These are phyloP conservation scores for Corythornis vintsioides DNA, from an alignment of 2,113 vertebrate species.

Conservation along the genomic window DNA sequence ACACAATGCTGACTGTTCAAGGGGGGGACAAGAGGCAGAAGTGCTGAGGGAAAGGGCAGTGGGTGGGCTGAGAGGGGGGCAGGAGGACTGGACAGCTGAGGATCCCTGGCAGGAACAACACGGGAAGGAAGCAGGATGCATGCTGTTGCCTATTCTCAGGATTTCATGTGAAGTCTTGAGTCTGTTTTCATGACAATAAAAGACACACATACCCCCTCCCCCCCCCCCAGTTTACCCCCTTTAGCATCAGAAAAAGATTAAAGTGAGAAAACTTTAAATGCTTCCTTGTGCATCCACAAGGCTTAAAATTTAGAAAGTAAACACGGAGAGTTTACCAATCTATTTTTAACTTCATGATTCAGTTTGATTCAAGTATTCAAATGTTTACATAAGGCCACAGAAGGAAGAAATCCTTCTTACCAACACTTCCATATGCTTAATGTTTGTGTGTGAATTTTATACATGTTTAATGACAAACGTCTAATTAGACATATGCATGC, in stretches of 20 bases:
- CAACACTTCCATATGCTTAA: background rate
- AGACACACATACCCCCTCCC: background rate
- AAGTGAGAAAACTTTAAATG: conserved; percentile 20
- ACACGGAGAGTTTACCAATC: background rate
- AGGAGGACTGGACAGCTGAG: background rate
- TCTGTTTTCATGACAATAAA: conserved; percentile 34
- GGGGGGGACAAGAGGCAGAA: rapidly evolving
- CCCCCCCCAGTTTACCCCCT: background rate
- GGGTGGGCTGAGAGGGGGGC: background rate
- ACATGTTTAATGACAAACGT: background rate
- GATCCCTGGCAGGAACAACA: background rate
- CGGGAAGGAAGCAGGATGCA: conserved; percentile 13
- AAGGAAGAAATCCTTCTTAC: background rate
- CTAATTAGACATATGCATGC: background rate
- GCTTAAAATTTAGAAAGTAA: conserved; percentile 18
- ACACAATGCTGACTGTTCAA: rapidly evolving
- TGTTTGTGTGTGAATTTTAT: background rate
- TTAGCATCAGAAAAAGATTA: conserved; percentile 24
- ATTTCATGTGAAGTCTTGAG: conserved; percentile 12
- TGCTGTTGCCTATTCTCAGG: background rate
- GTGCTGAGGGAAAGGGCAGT: rapidly evolving
- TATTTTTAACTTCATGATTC: conserved; percentile 38
- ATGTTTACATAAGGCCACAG: background rate
- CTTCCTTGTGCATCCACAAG: background rate
- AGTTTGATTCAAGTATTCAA: background rate